phyloP scores from a whole-genome alignment of 2,113 vertebrate genomes.

The Scopus umbretta region DNA sequence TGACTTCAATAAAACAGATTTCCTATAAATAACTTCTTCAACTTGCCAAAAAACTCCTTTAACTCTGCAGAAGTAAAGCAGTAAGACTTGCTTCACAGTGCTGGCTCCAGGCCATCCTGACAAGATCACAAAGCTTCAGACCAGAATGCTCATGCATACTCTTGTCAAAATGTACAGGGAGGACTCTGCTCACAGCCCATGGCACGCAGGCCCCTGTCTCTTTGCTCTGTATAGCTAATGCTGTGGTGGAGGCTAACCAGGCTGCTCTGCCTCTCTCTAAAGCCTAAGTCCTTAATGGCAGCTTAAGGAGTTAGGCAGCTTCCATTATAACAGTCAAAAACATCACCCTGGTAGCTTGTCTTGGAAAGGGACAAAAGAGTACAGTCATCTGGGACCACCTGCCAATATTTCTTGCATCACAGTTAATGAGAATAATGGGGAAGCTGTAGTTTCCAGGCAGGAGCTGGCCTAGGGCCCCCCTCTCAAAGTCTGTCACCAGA shows the following conservation, averaged over 20 bases:
- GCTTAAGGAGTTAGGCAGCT: neutral
- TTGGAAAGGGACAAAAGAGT: neutral
- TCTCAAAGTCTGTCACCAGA: neutral
- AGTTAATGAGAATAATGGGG: neutral
- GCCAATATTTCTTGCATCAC: neutral
- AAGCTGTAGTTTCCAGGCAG: neutral
- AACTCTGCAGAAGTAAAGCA: neutral
- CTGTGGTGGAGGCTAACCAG: neutral
- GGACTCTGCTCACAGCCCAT: neutral
- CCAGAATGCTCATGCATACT: rapidly evolving
- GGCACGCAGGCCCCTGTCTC: neutral
- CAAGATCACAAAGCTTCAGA: neutral
- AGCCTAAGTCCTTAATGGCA: neutral
- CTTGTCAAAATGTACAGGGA: neutral
- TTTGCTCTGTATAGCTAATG: neutral
- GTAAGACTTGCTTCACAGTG: neutral
- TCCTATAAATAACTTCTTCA: slow-evolving; percentile 12
- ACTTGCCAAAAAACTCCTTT: neutral
- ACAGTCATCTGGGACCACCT: neutral
- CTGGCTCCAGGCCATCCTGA: neutral
- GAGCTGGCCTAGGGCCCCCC: neutral
- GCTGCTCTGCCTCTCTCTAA: neutral
- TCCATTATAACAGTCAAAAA: neutral
- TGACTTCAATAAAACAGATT: slow-evolving; percentile 51
- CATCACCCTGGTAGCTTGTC: neutral